phyloP scores from a whole-genome alignment of 2,113 vertebrate genomes.

The Mohoua ochrocephala region DNA sequence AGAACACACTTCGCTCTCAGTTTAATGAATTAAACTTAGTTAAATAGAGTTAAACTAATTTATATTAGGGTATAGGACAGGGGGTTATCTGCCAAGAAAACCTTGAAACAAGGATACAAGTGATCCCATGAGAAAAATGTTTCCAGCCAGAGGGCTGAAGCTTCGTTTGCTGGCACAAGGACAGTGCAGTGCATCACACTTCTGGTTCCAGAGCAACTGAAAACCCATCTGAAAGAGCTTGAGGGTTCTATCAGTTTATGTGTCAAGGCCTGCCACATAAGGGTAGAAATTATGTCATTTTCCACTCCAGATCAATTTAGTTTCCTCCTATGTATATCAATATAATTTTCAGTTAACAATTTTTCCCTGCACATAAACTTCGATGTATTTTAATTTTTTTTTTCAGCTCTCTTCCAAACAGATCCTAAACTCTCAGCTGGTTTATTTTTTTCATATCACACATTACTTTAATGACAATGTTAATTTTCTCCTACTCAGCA shows the following conservation, averaged over 20 bases:
- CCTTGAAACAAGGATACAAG: not conserved
- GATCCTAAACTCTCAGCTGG: not conserved
- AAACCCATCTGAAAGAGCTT: not conserved
- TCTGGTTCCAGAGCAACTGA: not conserved
- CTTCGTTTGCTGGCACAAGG: not conserved
- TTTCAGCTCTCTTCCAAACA: not conserved
- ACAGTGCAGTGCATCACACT: rapidly evolving
- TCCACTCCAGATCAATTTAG: not conserved
- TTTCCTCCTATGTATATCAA: not conserved
- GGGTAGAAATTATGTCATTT: not conserved
- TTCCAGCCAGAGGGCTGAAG: not conserved
- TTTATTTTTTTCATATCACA: not conserved
- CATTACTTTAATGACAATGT: not conserved
- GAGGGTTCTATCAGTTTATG: not conserved
- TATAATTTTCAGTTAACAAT: not conserved
- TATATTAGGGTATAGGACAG: not conserved
- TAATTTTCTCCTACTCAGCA: not conserved
- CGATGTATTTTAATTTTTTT: not conserved
- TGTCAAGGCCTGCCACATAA: not conserved
- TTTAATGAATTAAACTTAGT: not conserved
- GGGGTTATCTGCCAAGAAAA: not conserved
- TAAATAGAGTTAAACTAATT: not conserved
- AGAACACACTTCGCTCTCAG: not conserved
- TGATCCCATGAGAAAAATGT: not conserved
- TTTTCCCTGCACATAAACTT: not conserved